Conservation (phyloP, 1,140 invertebrate genomes). For the Pseudomyrmex flavicornis region DNA sequence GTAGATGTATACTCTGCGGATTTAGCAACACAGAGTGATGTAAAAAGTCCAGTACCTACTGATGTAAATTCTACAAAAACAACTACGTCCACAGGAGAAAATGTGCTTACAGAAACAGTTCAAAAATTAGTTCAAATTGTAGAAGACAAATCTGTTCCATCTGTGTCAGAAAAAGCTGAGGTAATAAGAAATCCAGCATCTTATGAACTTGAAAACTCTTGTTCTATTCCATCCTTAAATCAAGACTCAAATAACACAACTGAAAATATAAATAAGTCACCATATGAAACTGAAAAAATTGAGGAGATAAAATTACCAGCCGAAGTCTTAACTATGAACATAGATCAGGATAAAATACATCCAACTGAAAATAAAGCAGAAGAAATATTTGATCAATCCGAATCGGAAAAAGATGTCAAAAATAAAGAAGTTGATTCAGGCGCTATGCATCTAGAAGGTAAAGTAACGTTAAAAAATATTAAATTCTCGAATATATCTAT, state of each 20-base stretch:
- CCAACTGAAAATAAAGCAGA: not conserved
- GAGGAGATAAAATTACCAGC: not conserved
- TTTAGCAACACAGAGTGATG: conserved; percentile 10
- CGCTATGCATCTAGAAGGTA: not conserved
- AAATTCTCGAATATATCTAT: not conserved
- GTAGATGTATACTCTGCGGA: conserved; percentile 5
- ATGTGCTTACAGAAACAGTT: not conserved
- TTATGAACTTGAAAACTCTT: conserved; percentile 7
- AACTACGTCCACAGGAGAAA: not conserved
- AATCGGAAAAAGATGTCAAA: not conserved
- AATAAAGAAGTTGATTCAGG: not conserved
- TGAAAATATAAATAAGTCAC: conserved; percentile 1
- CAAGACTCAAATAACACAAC: conserved; percentile 8
- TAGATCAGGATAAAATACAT: not conserved
- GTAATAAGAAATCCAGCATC: not conserved
- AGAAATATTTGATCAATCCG: not conserved
- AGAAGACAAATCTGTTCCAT: conserved; percentile 5
- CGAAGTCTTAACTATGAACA: not conserved
- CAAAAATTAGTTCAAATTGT: not conserved
- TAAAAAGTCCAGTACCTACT: not conserved
- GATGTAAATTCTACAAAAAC: not conserved
- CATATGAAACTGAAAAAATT: conserved; percentile 4
- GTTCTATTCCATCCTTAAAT: not conserved
- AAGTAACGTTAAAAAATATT: conserved; percentile 23
- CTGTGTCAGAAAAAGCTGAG: conserved; percentile 7